phyloP scores from a whole-genome alignment of 2,113 vertebrate species.

The Donacobius atricapilla region DNA sequence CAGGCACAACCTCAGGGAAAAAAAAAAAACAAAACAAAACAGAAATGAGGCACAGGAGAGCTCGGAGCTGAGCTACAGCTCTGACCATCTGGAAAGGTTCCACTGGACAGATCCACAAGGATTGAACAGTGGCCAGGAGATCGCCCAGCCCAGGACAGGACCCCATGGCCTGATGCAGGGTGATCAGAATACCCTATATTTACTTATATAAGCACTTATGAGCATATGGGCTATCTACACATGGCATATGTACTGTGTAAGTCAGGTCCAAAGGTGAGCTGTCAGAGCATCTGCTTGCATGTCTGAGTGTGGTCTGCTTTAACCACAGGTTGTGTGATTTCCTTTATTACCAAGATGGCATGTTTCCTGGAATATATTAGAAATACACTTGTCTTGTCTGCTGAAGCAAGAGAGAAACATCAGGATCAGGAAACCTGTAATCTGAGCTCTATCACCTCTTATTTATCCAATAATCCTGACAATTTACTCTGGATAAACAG shows the following conservation, averaged over 20 bases:
- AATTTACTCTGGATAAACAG: not conserved
- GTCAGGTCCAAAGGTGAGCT: not conserved
- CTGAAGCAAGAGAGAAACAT: not conserved
- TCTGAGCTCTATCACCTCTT: not conserved
- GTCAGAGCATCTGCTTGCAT: not conserved
- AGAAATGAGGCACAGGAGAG: not conserved
- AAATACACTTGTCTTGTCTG: not conserved
- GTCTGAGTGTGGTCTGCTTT: not conserved
- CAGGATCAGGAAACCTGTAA: not conserved
- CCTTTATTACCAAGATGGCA: not conserved
- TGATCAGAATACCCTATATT: not conserved
- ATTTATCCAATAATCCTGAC: not conserved
- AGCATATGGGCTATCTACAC: not conserved
- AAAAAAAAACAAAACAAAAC: not conserved
- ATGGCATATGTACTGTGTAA: not conserved
- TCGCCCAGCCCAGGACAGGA: not conserved
- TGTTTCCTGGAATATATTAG: not conserved
- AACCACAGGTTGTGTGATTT: not conserved
- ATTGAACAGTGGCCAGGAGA: not conserved
- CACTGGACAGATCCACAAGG: not conserved
- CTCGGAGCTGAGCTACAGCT: not conserved
- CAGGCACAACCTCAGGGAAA: not conserved
- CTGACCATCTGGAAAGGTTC: not conserved
- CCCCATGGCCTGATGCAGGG: not conserved
- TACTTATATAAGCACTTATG: accelerated